Percentiles rank a stretch among this genome's conserved stretches.
phyloP scores from a whole-genome alignment of 1,140 invertebrate species.

The Ceratoteleas bidentatus region DNA sequence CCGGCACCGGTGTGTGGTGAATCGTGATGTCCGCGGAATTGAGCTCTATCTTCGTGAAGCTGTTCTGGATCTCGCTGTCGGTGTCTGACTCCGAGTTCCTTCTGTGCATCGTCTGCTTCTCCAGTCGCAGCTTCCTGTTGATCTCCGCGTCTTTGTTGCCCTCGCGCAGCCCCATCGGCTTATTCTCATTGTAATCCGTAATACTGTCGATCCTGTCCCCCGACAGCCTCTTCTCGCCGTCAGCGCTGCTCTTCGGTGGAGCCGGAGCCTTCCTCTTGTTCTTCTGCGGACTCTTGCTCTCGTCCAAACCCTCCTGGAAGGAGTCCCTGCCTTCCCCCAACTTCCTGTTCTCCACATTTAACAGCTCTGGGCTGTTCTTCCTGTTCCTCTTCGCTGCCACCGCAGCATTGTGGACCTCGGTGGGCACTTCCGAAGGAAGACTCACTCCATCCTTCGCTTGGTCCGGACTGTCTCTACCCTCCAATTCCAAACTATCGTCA shows the following conservation, averaged over 20 bases:
- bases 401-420: constrained; percentile 87
- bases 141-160: constrained; percentile 59
- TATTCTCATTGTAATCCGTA: constrained; percentile 70
- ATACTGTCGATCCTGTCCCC: constrained; percentile 71
- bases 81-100: constrained; percentile 82
- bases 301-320: constrained; percentile 68
- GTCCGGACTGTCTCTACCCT: constrained; percentile 61
- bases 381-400: constrained; percentile 86
- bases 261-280: constrained; percentile 88
- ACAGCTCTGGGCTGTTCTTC: constrained; percentile 79
- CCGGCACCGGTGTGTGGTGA: constrained; percentile 85
- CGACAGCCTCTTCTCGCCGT: constrained; percentile 46
- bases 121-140: constrained; percentile 55
- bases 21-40: constrained; percentile 89
- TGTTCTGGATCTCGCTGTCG: constrained; percentile 79
- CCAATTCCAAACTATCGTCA: constrained; percentile 38
- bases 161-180: constrained; percentile 59
- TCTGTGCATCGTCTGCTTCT: constrained; percentile 55
- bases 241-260: constrained; percentile 79
- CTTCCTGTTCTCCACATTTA: constrained; percentile 54
- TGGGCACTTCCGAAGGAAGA: constrained; percentile 82
- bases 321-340: constrained; percentile 53
- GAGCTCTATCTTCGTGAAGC: constrained; percentile 85
- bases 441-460: constrained; percentile 46
- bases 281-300: constrained; percentile 81